phyloP scores from a whole-genome alignment of 1,140 invertebrate genomes.

The Cydia amplana region DNA sequence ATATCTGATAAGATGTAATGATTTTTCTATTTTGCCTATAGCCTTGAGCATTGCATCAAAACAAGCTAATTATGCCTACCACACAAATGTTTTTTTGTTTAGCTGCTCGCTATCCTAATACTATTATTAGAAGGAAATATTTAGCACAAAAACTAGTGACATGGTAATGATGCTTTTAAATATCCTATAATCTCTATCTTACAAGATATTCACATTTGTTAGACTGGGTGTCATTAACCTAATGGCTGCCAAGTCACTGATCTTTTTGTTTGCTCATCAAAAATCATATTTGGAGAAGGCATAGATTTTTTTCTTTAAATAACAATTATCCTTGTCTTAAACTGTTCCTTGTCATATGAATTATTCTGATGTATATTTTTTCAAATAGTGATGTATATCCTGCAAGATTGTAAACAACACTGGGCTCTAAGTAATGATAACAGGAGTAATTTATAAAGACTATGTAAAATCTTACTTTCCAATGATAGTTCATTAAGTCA shows the following conservation, averaged over 20 bases:
- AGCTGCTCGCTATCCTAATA: background rate
- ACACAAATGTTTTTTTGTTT: background rate
- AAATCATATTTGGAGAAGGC: background rate
- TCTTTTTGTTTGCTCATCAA: slow-evolving; percentile 39
- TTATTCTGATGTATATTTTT: too few species aligned
- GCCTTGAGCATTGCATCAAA: slow-evolving; percentile 1
- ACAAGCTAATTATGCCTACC: background rate
- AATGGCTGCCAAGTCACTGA: slow-evolving; percentile 9
- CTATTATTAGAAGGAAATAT: background rate
- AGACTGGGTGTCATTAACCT: background rate
- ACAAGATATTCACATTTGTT: background rate
- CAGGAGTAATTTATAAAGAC: too few species aligned
- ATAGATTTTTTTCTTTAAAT: background rate
- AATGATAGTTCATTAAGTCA: too few species aligned
- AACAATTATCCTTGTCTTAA: background rate
- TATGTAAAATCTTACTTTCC: too few species aligned
- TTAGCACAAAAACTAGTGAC: background rate
- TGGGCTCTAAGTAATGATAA: too few species aligned
- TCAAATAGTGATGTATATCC: too few species aligned
- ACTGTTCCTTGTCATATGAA: too few species aligned
- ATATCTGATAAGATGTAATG: background rate
- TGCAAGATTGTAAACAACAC: too few species aligned
- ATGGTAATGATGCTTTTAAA: background rate
- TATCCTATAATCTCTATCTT: background rate
- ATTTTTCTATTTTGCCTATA: slow-evolving; percentile 3